Percentiles rank a stretch among this genome's conserved stretches.
Conservation (phyloP, 2,797 vertebrate species). For the Paedocypris micromegethes region DNA sequence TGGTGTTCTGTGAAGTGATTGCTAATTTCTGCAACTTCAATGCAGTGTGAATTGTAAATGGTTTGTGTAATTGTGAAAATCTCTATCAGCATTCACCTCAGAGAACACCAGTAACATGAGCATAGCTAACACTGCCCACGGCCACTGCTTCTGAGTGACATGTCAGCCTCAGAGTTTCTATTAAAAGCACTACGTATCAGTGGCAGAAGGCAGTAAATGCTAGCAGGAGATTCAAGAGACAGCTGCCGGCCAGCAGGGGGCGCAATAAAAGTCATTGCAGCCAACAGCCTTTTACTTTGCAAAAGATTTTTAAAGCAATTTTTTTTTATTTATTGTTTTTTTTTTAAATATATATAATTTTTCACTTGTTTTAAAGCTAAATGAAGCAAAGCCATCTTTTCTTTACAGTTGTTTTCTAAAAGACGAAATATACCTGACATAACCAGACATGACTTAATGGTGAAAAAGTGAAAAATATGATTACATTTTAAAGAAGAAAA, state of each 20-base stretch:
- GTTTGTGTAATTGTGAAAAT: not conserved
- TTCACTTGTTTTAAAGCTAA: not conserved
- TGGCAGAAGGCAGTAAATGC: slow-evolving; percentile 23
- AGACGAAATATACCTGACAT: no score
- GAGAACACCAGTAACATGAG: slow-evolving; percentile 27
- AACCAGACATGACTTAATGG: no score
- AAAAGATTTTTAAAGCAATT: not conserved
- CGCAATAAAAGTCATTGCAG: slow-evolving; percentile 22
- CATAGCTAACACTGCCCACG: slow-evolving; percentile 26
- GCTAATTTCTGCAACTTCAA: not conserved
- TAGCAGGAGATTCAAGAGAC: slow-evolving; percentile 19
- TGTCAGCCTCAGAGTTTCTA: slow-evolving; percentile 21
- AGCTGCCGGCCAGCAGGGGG: slow-evolving; percentile 34
- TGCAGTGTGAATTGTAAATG: not conserved
- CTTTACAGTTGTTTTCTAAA: no score
- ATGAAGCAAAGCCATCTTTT: slow-evolving; percentile 20
- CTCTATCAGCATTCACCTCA: slow-evolving; percentile 9
- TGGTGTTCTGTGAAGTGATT: slow-evolving; percentile 22
- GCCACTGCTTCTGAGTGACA: slow-evolving; percentile 18
- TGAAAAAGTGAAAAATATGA: no score
- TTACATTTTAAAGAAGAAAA: not conserved
- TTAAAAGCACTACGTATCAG: slow-evolving; percentile 16
- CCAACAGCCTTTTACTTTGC: slow-evolving; percentile 16
- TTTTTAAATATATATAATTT: not conserved
- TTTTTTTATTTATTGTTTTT: not conserved